A percentile compares a stretch with the other conserved stretches of the same genome.
These are phyloP conservation scores for Hepsetus odoe DNA, from an alignment of 2,113 vertebrate genomes.

Conservation along the genomic window DNA sequence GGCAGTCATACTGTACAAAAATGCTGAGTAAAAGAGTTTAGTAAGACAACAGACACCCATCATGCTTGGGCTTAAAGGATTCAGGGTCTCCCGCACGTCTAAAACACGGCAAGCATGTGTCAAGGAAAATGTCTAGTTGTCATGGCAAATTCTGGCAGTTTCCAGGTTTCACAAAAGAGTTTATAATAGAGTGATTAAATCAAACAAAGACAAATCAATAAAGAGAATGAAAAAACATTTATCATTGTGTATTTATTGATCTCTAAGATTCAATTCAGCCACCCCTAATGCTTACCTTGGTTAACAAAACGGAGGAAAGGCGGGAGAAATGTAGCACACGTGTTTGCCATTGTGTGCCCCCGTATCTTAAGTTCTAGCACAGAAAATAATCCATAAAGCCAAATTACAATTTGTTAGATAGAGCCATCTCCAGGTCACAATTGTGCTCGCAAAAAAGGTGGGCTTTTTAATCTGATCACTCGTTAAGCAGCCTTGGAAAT, in stretches of 20 bases:
- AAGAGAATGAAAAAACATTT: not conserved
- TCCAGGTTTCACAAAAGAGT: not conserved
- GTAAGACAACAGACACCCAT: not conserved
- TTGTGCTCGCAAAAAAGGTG: not conserved
- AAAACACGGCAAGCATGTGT: too few relatives aligned
- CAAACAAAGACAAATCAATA: not conserved
- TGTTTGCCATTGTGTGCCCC: too few relatives aligned
- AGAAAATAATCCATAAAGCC: too few relatives aligned
- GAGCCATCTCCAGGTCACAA: not conserved
- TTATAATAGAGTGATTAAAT: not conserved
- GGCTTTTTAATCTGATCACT: not conserved
- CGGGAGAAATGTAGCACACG: not conserved
- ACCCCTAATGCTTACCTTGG: not conserved
- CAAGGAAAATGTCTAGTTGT: not conserved
- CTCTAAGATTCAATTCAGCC: too few relatives aligned
- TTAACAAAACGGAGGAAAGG: not conserved
- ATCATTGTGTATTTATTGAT: not conserved
- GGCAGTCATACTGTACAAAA: not conserved
- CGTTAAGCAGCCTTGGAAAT: too few relatives aligned
- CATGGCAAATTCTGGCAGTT: not conserved
- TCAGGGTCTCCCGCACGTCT: too few relatives aligned
- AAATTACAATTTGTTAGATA: not conserved
- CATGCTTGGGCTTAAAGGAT: too few relatives aligned
- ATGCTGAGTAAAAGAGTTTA: too few relatives aligned
- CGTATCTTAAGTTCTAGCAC: not conserved